Conservation (phyloP, 2,888 invertebrate species). For the Diploptera punctata region DNA sequence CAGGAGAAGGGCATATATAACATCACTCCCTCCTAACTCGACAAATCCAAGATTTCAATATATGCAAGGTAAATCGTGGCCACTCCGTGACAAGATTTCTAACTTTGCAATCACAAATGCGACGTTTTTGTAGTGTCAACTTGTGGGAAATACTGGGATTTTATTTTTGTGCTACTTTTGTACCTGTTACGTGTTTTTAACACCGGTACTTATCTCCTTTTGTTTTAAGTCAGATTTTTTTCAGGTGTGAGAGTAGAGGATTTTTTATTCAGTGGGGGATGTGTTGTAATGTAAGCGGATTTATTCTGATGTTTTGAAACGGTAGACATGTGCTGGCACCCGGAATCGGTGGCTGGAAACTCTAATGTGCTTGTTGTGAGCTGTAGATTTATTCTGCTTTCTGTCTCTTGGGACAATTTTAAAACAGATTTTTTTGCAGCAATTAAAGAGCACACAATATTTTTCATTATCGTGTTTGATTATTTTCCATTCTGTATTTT, state of each 20-base stretch:
- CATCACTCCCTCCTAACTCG: background rate
- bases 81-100: too few relatives aligned
- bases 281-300: conserved; percentile 27
- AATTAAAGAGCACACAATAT: too few relatives aligned
- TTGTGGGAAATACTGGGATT: too few relatives aligned
- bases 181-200: too few relatives aligned
- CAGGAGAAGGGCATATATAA: conserved; percentile 7
- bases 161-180: too few relatives aligned
- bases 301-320: conserved; percentile 18
- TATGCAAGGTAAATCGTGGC: too few relatives aligned
- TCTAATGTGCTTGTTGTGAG: conserved; percentile 24
- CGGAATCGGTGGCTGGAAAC: background rate
- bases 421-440: too few relatives aligned
- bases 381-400: conserved; percentile 13
- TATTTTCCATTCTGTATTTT: too few relatives aligned
- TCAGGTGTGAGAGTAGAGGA: background rate
- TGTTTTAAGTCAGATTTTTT: conserved; percentile 1
- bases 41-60: background rate
- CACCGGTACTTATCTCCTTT: conserved; percentile 7
- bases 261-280: background rate
- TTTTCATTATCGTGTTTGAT: too few relatives aligned
- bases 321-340: conserved; percentile 20
- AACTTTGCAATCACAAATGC: too few relatives aligned
- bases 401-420: conserved; percentile 15
- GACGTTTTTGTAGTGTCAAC: too few relatives aligned